Conservation (phyloP, 2,888 invertebrate species). For the Syritta pipiens region DNA sequence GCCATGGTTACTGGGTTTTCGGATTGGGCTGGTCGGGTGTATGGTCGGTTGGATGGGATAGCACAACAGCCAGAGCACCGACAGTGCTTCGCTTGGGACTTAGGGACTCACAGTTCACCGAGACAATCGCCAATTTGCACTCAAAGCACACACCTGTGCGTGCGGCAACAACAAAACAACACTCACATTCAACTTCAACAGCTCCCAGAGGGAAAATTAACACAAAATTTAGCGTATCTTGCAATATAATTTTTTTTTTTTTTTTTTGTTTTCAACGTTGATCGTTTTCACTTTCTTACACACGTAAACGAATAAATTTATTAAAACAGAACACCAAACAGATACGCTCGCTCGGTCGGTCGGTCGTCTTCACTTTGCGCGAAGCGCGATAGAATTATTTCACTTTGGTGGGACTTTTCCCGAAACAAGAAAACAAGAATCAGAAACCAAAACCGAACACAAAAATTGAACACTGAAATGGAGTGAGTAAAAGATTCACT, state of each 20-base stretch:
- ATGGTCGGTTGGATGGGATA: constrained; percentile 4
- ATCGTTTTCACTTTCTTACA: constrained; percentile 46
- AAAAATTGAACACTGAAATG: constrained; percentile 38
- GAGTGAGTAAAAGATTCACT: not conserved
- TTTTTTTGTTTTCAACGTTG: not conserved
- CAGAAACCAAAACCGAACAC: constrained; percentile 34
- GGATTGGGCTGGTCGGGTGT: not conserved
- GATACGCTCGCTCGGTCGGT: not conserved
- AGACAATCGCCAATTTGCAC: constrained; percentile 26
- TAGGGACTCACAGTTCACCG: not conserved
- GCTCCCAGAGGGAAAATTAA: constrained; percentile 32
- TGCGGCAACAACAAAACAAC: constrained; percentile 15
- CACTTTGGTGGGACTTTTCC: constrained; percentile 28
- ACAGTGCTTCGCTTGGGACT: not conserved
- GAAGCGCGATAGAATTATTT: not conserved
- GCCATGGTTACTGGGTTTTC: constrained; percentile 47
- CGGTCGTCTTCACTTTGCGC: not conserved
- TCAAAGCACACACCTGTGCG: constrained; percentile 49
- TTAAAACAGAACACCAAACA: not conserved
- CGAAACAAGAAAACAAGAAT: constrained; percentile 20
- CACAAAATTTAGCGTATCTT: constrained; percentile 19
- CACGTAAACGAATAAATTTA: constrained; percentile 40
- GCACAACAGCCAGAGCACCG: not conserved
- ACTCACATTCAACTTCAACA: constrained; percentile 50
- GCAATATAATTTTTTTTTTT: constrained; percentile 14